These are phyloP conservation scores for Actinemys pallida DNA, from an alignment of 2,113 vertebrate species.

Conservation along the genomic window DNA sequence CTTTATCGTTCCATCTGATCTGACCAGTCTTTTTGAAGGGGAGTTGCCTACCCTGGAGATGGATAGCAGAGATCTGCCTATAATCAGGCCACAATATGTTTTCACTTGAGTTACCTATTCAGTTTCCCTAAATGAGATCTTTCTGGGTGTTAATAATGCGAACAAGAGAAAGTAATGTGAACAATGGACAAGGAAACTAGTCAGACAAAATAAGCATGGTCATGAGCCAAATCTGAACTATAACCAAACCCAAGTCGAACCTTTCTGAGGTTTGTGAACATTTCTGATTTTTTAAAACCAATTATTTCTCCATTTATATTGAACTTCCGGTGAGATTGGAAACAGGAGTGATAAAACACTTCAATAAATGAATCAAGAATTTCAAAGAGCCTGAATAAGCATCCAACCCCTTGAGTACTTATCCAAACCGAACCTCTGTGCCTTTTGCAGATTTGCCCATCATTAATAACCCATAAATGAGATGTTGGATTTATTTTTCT, in stretches of 20 bases:
- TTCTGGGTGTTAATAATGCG: background rate
- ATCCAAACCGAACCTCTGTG: slow-evolving; percentile 9
- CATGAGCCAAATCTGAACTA: background rate
- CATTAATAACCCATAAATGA: slow-evolving; percentile 27
- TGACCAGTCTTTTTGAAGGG: background rate
- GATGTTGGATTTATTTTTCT: slow-evolving; percentile 34
- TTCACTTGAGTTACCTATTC: background rate
- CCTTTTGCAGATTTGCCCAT: background rate
- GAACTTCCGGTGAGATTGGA: background rate
- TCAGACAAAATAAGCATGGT: background rate
- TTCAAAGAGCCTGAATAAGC: background rate
- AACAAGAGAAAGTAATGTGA: background rate
- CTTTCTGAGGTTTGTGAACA: background rate
- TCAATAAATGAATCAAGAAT: slow-evolving; percentile 9
- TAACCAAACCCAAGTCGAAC: background rate
- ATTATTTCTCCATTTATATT: background rate
- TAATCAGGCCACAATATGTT: background rate
- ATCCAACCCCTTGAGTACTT: background rate
- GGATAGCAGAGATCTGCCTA: background rate
- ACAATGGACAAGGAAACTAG: background rate
- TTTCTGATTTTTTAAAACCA: background rate
- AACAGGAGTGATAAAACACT: slow-evolving; percentile 4
- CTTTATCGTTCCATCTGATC: background rate
- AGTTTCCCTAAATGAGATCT: background rate
- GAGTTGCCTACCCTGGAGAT: background rate